phyloP scores from a whole-genome alignment of 2,797 vertebrate genomes.

The Eulemur albifrons region DNA sequence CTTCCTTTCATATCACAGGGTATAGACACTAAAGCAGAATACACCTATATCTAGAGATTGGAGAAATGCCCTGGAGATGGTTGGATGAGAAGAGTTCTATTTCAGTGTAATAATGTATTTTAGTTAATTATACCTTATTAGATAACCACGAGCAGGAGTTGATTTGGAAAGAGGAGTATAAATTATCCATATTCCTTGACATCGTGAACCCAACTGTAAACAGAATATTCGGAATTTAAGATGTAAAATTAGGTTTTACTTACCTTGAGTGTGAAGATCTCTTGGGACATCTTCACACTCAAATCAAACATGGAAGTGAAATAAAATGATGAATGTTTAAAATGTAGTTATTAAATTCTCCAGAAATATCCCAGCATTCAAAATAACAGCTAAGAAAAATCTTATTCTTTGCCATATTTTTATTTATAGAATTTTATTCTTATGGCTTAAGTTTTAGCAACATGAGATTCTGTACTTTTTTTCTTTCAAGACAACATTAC shows the following conservation, averaged over 20 bases:
- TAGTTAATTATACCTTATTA: background rate
- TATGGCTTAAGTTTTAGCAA: background rate
- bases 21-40: background rate
- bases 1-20: background rate
- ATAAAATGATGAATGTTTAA: constrained; percentile 18
- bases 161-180: background rate
- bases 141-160: background rate
- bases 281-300: background rate
- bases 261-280: background rate
- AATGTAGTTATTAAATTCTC: background rate
- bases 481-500: background rate
- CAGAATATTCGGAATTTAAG: constrained; percentile 32
- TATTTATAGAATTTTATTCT: background rate
- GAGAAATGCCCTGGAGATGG: background rate
- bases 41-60: background rate
- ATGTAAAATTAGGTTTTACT: constrained; percentile 5
- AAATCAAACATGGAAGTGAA: constrained; percentile 16
- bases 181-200: background rate
- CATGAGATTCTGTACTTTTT: background rate
- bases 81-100: background rate
- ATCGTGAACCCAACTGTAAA: background rate
- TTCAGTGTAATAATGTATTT: background rate
- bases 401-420: constrained; percentile 15
- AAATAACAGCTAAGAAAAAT: background rate
- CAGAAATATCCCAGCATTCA: background rate